Percentiles rank a stretch among this genome's conserved stretches.
These are phyloP conservation scores for Rhabdornis inornatus DNA, from an alignment of 2,113 vertebrate species.

Conservation along the genomic window DNA sequence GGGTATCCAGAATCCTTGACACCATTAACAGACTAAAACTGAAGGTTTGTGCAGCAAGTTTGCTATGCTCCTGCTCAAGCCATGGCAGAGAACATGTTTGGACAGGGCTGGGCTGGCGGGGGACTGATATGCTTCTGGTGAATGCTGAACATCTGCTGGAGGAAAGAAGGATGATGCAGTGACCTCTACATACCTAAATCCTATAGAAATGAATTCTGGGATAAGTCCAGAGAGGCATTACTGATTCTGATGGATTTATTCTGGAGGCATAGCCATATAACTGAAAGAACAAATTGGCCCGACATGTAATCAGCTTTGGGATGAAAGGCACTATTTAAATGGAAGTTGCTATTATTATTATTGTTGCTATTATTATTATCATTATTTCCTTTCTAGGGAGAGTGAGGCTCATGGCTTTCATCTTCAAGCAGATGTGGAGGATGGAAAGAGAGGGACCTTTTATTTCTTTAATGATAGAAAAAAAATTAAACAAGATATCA, in stretches of 20 bases:
- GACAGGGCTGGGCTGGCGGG: fast-evolving
- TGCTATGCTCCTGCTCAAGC: not conserved
- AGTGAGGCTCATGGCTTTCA: not conserved
- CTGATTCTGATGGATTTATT: conserved; percentile 10
- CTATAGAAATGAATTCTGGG: not conserved
- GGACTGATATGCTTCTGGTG: not conserved
- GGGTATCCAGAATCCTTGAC: not conserved
- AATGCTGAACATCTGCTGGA: not conserved
- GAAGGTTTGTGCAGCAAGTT: not conserved
- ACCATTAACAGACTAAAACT: not conserved
- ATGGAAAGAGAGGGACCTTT: not conserved
- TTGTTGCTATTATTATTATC: not conserved
- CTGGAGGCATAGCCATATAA: not conserved
- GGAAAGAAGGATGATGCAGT: not conserved
- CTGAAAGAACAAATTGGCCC: not conserved
- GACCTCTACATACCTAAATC: not conserved
- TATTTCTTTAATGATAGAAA: not conserved
- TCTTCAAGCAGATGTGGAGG: conserved; percentile 4
- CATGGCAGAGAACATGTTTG: fast-evolving
- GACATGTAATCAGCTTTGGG: not conserved
- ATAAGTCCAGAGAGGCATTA: not conserved
- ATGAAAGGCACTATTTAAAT: conserved; percentile 48
- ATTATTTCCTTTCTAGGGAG: not conserved
- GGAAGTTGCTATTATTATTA: not conserved
- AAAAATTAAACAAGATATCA: not conserved